Evolutionary conservation across 2,113 vertebrate species (phyloP).

Genomic region (Trichomycterus rosablanca): DNA sequence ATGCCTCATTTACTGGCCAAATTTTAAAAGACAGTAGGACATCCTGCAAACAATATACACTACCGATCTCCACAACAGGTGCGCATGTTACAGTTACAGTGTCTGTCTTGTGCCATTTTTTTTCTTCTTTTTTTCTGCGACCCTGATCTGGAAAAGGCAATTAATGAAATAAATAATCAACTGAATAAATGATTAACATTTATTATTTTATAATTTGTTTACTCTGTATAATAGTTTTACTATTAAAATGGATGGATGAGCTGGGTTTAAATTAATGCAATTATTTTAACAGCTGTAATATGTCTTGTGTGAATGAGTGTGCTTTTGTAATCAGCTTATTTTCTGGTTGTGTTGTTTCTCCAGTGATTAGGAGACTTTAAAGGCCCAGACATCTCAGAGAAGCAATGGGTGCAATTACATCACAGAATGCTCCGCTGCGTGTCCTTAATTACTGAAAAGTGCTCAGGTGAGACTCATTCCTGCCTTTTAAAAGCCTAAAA

Average conservation of each 20-base stretch:
- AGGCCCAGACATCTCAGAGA: conserved; percentile 19
- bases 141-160: too few species aligned
- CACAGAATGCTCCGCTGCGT: conserved; percentile 14
- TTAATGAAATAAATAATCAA: too few species aligned
- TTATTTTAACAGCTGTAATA: conserved; percentile 46
- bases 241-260: conserved; percentile 29
- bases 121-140: too few species aligned
- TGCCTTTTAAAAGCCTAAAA: neutral
- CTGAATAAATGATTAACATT: too few species aligned
- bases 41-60: too few species aligned
- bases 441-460: conserved; percentile 36
- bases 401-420: conserved; percentile 32
- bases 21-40: too few species aligned
- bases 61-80: too few species aligned
- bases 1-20: neutral
- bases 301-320: conserved; percentile 38
- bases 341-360: conserved; percentile 31
- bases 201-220: too few species aligned
- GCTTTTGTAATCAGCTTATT: conserved; percentile 44
- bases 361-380: conserved; percentile 4
- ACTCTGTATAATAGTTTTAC: too few species aligned
- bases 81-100: too few species aligned
- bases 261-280: conserved; percentile 33
- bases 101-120: too few species aligned
- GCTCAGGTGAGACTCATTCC: conserved; percentile 35